A percentile compares a stretch with the other conserved stretches of the same genome.
Conservation (phyloP, 2,888 invertebrate genomes). For the Drosophila vallismaia region DNA sequence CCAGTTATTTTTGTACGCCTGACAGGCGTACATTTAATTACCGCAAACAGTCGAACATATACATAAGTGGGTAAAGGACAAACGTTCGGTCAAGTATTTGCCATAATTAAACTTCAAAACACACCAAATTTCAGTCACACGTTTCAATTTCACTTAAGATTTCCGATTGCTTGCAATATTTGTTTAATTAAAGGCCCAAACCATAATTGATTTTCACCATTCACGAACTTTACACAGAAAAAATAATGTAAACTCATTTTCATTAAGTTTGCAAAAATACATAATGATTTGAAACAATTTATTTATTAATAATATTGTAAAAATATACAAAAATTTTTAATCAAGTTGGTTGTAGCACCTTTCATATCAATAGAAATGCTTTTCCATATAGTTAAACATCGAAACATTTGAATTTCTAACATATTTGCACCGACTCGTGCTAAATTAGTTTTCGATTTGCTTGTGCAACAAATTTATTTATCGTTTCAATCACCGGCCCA, state of each 20-base stretch:
- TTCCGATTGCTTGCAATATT: slow-evolving; percentile 1
- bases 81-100: slow-evolving; percentile 11
- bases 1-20: slow-evolving; percentile 1
- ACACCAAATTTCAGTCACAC: background rate
- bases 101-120: background rate
- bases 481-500: slow-evolving; percentile 33
- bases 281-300: background rate
- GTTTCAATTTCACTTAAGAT: background rate
- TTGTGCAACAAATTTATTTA: slow-evolving; percentile 33
- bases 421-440: slow-evolving; percentile 9
- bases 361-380: background rate
- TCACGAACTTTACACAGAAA: background rate
- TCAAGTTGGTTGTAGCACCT: background rate
- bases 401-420: slow-evolving; percentile 2
- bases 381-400: background rate
- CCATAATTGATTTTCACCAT: background rate
- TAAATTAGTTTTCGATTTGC: slow-evolving; percentile 35
- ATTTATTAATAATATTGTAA: background rate
- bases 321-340: background rate
- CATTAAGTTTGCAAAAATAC: too few relatives aligned
- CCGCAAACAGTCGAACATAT: slow-evolving; percentile 20
- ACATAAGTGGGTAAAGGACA: background rate
- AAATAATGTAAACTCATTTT: background rate
- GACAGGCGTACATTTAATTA: slow-evolving; percentile 15
- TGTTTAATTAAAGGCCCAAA: background rate